These are phyloP conservation scores for Stenopsyche tienmushanensis DNA, from an alignment of 1,140 invertebrate species.

Conservation along the genomic window DNA sequence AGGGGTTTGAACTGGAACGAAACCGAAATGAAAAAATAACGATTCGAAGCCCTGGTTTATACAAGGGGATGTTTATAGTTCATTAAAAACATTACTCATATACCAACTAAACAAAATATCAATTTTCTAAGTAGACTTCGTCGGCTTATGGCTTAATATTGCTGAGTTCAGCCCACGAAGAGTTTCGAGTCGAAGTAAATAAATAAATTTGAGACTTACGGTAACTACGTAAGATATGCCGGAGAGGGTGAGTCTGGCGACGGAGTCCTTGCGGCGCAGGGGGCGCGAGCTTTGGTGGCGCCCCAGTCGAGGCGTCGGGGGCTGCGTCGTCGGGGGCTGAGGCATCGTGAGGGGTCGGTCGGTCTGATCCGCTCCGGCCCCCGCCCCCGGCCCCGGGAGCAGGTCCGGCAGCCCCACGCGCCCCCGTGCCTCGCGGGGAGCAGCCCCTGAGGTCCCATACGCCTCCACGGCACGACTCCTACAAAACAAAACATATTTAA, in stretches of 20 bases:
- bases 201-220: slow-evolving; percentile 55
- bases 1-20: too few species aligned
- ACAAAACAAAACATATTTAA: slow-evolving; percentile 6
- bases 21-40: too few species aligned
- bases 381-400: slow-evolving; percentile 43
- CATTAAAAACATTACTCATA: too few species aligned
- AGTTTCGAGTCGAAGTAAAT: too few species aligned
- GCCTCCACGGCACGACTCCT: slow-evolving; percentile 37
- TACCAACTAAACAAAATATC: too few species aligned
- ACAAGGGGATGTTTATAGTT: too few species aligned
- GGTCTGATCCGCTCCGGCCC: slow-evolving; percentile 38
- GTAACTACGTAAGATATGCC: slow-evolving; percentile 70
- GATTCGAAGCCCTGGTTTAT: too few species aligned
- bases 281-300: slow-evolving; percentile 46
- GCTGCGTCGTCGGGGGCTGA: slow-evolving; percentile 45
- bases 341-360: slow-evolving; percentile 45
- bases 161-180: too few species aligned
- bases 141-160: too few species aligned
- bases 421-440: slow-evolving; percentile 55
- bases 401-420: slow-evolving; percentile 51
- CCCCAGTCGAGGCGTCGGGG: slow-evolving; percentile 50
- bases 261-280: slow-evolving; percentile 65
- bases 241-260: slow-evolving; percentile 66
- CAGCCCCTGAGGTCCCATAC: slow-evolving; percentile 55
- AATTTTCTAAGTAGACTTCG: too few species aligned